A percentile compares a stretch with the other conserved stretches of the same genome.
Evolutionary conservation across 2,888 invertebrate genomes (phyloP).

Genomic region (Dyspetes luteomarginatus): DNA sequence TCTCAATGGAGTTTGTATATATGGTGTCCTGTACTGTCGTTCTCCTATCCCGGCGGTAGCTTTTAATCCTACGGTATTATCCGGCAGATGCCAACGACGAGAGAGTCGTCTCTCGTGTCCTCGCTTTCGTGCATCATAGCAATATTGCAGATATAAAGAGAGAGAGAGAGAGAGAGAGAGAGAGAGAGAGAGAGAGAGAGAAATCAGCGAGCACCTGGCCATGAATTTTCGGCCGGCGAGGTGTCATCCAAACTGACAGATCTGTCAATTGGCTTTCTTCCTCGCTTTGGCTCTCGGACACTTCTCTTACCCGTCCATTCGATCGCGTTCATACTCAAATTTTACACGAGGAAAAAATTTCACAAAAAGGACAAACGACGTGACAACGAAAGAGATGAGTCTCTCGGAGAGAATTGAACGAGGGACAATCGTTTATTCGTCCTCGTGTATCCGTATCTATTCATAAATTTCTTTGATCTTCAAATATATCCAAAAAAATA

Average conservation of each 20-base stretch:
- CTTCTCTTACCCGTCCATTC: slow-evolving; percentile 49
- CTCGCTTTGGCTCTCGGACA: slow-evolving; percentile 63
- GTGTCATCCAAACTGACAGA: slow-evolving; percentile 83
- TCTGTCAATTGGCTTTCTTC: slow-evolving; percentile 80
- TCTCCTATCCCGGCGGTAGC: slow-evolving; percentile 65
- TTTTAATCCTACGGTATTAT: slow-evolving; percentile 82
- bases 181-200: slow-evolving; percentile 34
- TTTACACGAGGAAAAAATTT: neutral
- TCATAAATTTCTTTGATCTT: neutral
- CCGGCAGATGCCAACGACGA: slow-evolving; percentile 73
- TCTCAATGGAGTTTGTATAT: slow-evolving; percentile 38
- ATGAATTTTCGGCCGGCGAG: slow-evolving; percentile 76
- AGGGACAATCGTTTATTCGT: neutral
- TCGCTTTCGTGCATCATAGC: slow-evolving; percentile 20
- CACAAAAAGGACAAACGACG: slow-evolving; percentile 21
- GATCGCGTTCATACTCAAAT: slow-evolving; percentile 17
- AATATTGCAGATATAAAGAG: slow-evolving; percentile 41
- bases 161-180: slow-evolving; percentile 41
- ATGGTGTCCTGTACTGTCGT: slow-evolving; percentile 37
- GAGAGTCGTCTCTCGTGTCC: slow-evolving; percentile 55
- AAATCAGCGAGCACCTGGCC: slow-evolving; percentile 68
- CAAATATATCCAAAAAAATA: slow-evolving; percentile 28
- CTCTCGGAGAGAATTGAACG: slow-evolving; percentile 7
- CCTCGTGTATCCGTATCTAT: neutral
- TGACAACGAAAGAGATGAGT: slow-evolving; percentile 34